Evolutionary conservation across 2,113 vertebrate genomes (phyloP), one percentile per base, ranked within the genome.

Genomic region (Chamaetylas fuelleborni): DNA sequence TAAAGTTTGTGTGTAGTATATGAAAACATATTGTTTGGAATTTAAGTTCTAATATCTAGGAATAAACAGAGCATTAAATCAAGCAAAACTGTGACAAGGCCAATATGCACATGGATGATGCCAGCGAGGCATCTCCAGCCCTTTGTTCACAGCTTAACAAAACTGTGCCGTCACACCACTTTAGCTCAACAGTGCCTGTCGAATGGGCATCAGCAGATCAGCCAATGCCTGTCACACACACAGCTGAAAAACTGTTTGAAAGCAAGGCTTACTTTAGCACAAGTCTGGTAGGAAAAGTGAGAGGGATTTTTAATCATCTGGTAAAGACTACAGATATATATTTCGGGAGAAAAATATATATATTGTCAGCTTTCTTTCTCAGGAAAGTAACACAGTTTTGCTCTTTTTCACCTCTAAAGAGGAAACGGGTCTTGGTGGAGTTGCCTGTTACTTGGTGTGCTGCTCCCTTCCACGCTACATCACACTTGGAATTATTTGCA

Each of bases 61-160:
- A 99, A 98, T 99, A 99, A 99, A 99, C 99, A 98, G 98, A 99
- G 99, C 98, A 99, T 99, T 99, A 99, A 99, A 99, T 99, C 98
- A 98, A 98, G 98, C 98, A 98, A 98, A 98, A 98, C 98, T 98
- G 98, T 98, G 98, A 98, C 98, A 98, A 98, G 98, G 98, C 98
- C 98, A 98, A 98, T 98, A 98, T 97, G 98, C 98, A 98, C 96
- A 97, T 95, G 97, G 98, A 98, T 98, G 98, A 98, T 98, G 98
- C 98, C 97, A 98, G 97, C 90, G 97, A 98, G 98, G 97, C 98
- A 98, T 98, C 99, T 98, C 98, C 97, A 98, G 95, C 98, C 98
- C 98, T 99, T 99, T 99, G 98, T 99, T 99, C 98, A 98, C 98
- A 98, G 99, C 99, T 99, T 99, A 99, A 99, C 99, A 99, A 99